Base-by-base conservation (phyloP, 92 coral and sea anemone species). In the Porites rus region DNA sequence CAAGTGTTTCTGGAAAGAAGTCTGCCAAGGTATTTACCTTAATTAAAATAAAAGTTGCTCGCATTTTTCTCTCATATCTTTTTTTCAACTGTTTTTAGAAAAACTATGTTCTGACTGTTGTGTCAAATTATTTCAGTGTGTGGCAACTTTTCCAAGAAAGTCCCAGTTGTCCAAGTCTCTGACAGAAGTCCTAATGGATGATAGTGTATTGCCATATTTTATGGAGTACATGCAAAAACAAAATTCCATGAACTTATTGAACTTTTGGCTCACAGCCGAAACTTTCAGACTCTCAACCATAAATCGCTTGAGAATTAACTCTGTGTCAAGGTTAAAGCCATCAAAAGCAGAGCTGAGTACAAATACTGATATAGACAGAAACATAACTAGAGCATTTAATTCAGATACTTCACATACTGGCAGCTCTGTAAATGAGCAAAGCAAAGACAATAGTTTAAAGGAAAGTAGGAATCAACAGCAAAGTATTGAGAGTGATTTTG, bases 221-320 rank as follows among this genome's bases (percentile, higher is more conserved):
- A 93, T 97, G 97, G 99, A 97, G 79, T 97, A 78, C 87, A 91
- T 97, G 93, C 98, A 95, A 70, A 91, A 90, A 59, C 98, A 95
- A 75, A 92, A 87, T 83, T 98, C 98, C 14, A 90, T 84, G 56
- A 95, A 95, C 76, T 63, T 97, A 46, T 88, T 97, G 52, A 97
- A 97, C 92, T 97, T 95, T 81, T 97, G 99, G 99, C 94, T 97
- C 1, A 96, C 99, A 14, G 91, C 96, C 12, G 99, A 97, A 82
- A 97, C 98, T 9, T 97, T 97, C 77, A 82, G 92, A 62, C 89
- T 97, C 53, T 95, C 99, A n/a, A 95, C 98, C 18, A 92, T 90
- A 25, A 96, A 90, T 81, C 93, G 98, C 54, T 90, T 93, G 12
- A 90, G 83, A 90, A 91, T 88, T 20, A 93, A 92, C 75, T 91